Evolutionary conservation across 2,888 invertebrate species (phyloP), one percentile per base, ranked within the genome.

Genomic region (Uropetala carovei): DNA sequence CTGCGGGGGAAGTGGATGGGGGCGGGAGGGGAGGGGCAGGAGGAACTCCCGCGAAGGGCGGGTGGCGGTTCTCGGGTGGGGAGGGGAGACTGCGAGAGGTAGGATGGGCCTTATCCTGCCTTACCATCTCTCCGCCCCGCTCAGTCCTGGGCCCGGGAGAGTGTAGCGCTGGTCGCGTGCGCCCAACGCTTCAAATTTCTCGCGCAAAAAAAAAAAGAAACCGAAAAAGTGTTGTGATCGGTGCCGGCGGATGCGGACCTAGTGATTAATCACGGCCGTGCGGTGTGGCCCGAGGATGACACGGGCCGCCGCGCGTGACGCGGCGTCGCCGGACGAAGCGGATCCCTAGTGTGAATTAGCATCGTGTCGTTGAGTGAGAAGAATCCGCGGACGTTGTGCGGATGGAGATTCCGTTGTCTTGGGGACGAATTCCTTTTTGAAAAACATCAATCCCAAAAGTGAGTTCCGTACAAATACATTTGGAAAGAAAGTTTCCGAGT

Each of bases 101-200:
- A 43, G 43, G 43, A 43, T 43, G 43, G 43, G 43, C 43, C 83
- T 83, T 83, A 83, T 83, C 83, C 83, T 16, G 89, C 56, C 64
- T 64, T 30, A 60, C 64, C 89, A 89, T 64, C 89, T 89, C 60
- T 89, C 60, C 89, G 60, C 86, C 60, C 59, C 18, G 89, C 68
- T 89, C 89, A 89, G 89, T 89, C 27, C 89, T 60, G 64, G 89
- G 89, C 89, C 89, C 89, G 89, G 89, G 89, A 64, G 89, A 89
- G 64, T 89, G 89, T n/a, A n/a, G 89, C 56, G 89, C 18, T 68
- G 64, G 64, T 68, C 64, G 89, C 10, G n/a, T 27, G 1, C 75
- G 75, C 75, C 3, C 3, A 22, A 18, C 68, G n/a, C 22, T 75
- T 75, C 22, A 5, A 75, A 75, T 75, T 27, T 75, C 75, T 18